Conservation (phyloP, 2,888 invertebrate species). For the Catocala nupta region DNA sequence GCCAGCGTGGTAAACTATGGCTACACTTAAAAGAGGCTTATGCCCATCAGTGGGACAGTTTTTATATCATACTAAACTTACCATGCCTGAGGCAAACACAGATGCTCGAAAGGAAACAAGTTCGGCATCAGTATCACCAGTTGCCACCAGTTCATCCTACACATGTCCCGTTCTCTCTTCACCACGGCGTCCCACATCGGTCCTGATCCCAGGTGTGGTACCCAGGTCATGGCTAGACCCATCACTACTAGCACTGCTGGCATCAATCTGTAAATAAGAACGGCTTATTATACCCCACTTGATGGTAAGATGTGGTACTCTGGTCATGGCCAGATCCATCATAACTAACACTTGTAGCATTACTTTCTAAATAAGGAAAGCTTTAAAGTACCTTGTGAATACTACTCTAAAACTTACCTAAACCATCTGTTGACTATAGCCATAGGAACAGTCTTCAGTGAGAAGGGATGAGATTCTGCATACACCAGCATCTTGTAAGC, state of each 20-base stretch:
- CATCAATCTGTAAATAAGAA: slow-evolving; percentile 67
- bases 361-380: too few relatives aligned
- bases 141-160: slow-evolving; percentile 82
- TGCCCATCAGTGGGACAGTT: too few relatives aligned
- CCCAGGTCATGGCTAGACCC: slow-evolving; percentile 84
- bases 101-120: slow-evolving; percentile 78
- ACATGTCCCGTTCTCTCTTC: slow-evolving; percentile 76
- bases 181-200: slow-evolving; percentile 86
- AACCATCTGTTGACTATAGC: slow-evolving; percentile 80
- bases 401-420: slow-evolving; percentile 58
- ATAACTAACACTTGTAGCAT: too few relatives aligned
- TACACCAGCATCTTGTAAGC: slow-evolving; percentile 82
- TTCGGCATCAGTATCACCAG: slow-evolving; percentile 80
- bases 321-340: too few relatives aligned
- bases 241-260: slow-evolving; percentile 81
- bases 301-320: too few relatives aligned
- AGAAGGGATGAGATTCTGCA: slow-evolving; percentile 77
- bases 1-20: too few relatives aligned
- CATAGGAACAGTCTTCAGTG: slow-evolving; percentile 78
- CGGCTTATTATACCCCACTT: background rate
- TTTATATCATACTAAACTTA: slow-evolving; percentile 52
- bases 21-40: too few relatives aligned
- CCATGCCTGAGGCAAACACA: slow-evolving; percentile 83
- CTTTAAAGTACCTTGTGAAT: too few relatives aligned
- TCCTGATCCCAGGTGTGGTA: slow-evolving; percentile 78